Conservation (phyloP, 2,888 invertebrate genomes). For the Perithous albicinctus region DNA sequence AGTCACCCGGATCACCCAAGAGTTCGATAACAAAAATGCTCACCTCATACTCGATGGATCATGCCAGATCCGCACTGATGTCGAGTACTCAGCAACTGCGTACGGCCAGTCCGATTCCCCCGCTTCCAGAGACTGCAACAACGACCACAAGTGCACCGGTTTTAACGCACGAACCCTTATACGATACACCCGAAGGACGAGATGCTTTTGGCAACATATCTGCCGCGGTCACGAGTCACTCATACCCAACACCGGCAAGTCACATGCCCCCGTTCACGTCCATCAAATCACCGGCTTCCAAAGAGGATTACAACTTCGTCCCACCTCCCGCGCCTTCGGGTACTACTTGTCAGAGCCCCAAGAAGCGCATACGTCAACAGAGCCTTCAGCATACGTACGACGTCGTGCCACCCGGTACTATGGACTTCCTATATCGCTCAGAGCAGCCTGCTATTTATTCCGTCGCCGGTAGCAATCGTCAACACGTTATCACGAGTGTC, state of each 20-base stretch:
- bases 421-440: conserved; percentile 85
- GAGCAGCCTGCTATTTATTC: conserved; percentile 90
- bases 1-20: conserved; percentile 93
- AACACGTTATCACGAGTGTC: conserved; percentile 90
- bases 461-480: conserved; percentile 90
- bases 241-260: conserved; percentile 82
- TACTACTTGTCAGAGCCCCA: conserved; percentile 84
- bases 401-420: conserved; percentile 77
- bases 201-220: conserved; percentile 77
- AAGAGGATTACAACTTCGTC: conserved; percentile 86
- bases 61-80: conserved; percentile 73
- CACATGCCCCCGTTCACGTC: conserved; percentile 86
- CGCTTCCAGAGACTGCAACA: conserved; percentile 75
- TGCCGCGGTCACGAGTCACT: conserved; percentile 69
- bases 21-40: conserved; percentile 85
- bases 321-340: conserved; percentile 85
- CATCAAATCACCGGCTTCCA: conserved; percentile 85
- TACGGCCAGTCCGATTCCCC: conserved; percentile 78
- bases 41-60: conserved; percentile 81
- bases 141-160: conserved; percentile 63
- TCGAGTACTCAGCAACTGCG: conserved; percentile 75
- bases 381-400: conserved; percentile 78
- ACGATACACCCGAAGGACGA: conserved; percentile 82
- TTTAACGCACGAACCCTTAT: conserved; percentile 80
- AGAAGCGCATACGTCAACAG: conserved; percentile 84